A percentile compares a stretch with the other conserved stretches of the same genome.
Evolutionary conservation across 2,888 invertebrate genomes (phyloP).

Genomic region (Priocnemis perturbator): DNA sequence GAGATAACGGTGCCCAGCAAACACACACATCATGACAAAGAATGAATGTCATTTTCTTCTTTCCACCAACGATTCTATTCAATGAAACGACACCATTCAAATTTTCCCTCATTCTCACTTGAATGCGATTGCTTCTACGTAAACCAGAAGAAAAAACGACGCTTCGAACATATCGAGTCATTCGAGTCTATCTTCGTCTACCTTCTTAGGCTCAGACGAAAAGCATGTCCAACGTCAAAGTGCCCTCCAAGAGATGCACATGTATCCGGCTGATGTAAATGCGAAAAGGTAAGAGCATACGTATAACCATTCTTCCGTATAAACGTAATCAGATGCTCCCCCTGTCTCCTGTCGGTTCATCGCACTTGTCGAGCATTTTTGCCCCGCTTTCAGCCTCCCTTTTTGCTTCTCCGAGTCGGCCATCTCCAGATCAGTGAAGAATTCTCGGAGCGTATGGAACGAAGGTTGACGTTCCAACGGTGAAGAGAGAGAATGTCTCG

Average conservation of each 20-base stretch:
- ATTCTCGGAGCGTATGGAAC: neutral
- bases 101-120: no score
- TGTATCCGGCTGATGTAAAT: neutral
- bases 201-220: neutral
- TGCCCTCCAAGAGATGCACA: neutral
- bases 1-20: no score
- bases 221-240: neutral
- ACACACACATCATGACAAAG: no score
- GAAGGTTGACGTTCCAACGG: conserved; percentile 11
- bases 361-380: conserved; percentile 1
- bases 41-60: no score
- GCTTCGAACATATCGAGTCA: no score
- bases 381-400: neutral
- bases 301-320: neutral
- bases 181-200: neutral
- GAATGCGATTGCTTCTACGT: no score
- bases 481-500: neutral
- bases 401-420: neutral
- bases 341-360: neutral
- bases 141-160: no score
- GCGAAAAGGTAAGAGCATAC: neutral
- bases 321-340: neutral
- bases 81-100: no score
- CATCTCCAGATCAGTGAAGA: neutral
- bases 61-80: no score